Percentiles rank a stretch among this genome's conserved stretches.
These are phyloP conservation scores for Platysternon megacephalum DNA, from an alignment of 2,113 vertebrate species.

Conservation along the genomic window DNA sequence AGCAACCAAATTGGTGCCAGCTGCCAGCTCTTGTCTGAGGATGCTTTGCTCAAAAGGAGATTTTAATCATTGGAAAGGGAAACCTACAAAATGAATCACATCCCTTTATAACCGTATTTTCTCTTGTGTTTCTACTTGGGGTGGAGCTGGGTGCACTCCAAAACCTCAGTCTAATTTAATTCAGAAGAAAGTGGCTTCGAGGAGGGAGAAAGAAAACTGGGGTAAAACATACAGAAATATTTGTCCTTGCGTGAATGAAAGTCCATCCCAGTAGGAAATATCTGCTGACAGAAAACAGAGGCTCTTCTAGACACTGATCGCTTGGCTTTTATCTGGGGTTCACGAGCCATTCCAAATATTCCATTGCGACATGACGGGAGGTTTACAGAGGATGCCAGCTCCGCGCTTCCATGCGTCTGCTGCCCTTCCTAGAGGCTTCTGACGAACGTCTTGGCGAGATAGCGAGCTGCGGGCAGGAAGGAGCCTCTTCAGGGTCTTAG, in stretches of 20 bases:
- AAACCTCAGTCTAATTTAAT: conserved; percentile 69
- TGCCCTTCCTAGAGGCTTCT: conserved; percentile 67
- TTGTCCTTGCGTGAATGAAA: conserved; percentile 50
- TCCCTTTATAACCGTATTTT: conserved; percentile 71
- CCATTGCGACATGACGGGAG: conserved; percentile 28
- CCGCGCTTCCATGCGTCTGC: conserved; percentile 45
- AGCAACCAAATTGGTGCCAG: not conserved
- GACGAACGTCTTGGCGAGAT: conserved; percentile 66
- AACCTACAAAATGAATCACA: conserved; percentile 71
- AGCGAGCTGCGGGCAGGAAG: conserved; percentile 70
- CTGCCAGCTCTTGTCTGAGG: not conserved
- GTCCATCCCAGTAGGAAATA: conserved; percentile 14
- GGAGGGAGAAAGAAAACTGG: conserved; percentile 16
- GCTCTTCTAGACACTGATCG: conserved; percentile 32
- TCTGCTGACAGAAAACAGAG: conserved; percentile 63
- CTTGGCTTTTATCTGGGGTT: conserved; percentile 54
- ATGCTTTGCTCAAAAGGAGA: conserved; percentile 1
- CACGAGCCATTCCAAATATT: conserved; percentile 44
- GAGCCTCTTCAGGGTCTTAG: conserved; percentile 70
- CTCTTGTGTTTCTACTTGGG: conserved; percentile 42
- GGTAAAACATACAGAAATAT: conserved; percentile 42
- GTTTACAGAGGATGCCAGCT: conserved; percentile 43
- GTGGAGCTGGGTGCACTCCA: conserved; percentile 61
- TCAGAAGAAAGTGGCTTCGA: conserved; percentile 64
- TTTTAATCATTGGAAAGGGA: conserved; percentile 20